Evolutionary conservation across 2,888 invertebrate genomes (phyloP).

Genomic region (Perdita meconis): DNA sequence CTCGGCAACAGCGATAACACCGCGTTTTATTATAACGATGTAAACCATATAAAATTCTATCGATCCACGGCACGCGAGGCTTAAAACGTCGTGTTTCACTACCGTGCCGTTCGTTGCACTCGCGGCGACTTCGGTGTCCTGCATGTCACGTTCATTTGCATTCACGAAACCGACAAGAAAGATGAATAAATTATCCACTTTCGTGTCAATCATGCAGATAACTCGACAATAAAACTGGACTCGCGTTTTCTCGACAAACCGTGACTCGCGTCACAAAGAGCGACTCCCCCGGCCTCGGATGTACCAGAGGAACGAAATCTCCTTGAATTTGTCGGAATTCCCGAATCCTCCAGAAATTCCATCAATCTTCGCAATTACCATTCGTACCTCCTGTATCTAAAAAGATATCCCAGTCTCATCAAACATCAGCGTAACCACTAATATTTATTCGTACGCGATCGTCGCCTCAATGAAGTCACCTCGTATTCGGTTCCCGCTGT

Average conservation of each 20-base stretch:
- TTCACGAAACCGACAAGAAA: conserved; percentile 21
- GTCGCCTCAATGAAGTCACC: too few species aligned
- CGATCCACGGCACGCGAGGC: conserved; percentile 54
- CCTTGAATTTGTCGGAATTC: neutral
- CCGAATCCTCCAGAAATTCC: too few species aligned
- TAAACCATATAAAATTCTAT: conserved; percentile 47
- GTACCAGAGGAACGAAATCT: too few species aligned
- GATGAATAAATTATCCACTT: conserved; percentile 33
- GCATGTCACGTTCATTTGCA: conserved; percentile 39
- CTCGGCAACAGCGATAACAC: conserved; percentile 17
- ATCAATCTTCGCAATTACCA: too few species aligned
- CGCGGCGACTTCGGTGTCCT: conserved; percentile 37
- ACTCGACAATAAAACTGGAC: neutral
- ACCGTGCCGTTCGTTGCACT: conserved; percentile 14
- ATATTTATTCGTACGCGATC: too few species aligned
- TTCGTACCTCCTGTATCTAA: too few species aligned
- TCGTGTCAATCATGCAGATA: conserved; percentile 18
- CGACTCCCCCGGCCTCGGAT: too few species aligned
- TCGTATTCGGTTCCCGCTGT: too few species aligned
- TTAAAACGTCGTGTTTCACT: conserved; percentile 50
- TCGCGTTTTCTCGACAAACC: conserved; percentile 6
- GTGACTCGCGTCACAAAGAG: neutral
- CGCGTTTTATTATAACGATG: conserved; percentile 38
- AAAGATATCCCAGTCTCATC: too few species aligned
- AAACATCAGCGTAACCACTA: too few species aligned